Percentiles rank a stretch among this genome's conserved stretches.
Conservation (phyloP, 2,888 invertebrate species). For the Oxystoma pomonae region DNA sequence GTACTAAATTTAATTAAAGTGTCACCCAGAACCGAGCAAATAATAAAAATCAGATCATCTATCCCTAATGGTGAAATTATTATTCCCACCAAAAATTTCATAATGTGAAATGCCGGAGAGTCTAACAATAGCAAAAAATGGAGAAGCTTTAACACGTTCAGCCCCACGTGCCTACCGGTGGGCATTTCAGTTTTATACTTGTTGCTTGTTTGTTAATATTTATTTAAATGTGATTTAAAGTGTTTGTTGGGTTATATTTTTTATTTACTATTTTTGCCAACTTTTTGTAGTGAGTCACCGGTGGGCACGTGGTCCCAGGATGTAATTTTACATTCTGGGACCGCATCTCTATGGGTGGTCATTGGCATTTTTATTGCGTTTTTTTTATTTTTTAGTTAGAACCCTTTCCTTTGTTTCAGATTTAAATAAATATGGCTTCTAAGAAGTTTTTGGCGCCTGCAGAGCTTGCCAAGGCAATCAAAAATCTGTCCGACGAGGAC, state of each 20-base stretch:
- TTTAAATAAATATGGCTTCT: constrained; percentile 13
- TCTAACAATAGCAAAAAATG: too few species aligned
- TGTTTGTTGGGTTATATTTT: background rate
- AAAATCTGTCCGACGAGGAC: constrained; percentile 10
- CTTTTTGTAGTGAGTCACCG: constrained; percentile 8
- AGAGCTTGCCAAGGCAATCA: constrained; percentile 2
- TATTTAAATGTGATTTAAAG: background rate
- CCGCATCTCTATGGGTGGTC: too few species aligned
- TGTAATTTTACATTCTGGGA: constrained; percentile 10
- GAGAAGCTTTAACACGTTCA: background rate
- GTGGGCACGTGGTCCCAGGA: constrained; percentile 14
- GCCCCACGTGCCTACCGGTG: background rate
- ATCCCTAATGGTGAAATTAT: too few species aligned
- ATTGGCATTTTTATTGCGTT: constrained; percentile 2
- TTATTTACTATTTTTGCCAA: background rate
- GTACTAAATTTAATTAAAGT: too few species aligned
- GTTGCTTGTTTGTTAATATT: background rate
- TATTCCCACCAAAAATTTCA: too few species aligned
- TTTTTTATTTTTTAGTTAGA: constrained; percentile 6
- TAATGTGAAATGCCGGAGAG: too few species aligned
- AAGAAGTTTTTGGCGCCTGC: constrained; percentile 8
- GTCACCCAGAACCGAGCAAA: too few species aligned
- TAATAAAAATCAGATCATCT: too few species aligned
- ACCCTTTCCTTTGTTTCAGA: constrained; percentile 11
- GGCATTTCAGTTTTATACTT: background rate